These are phyloP conservation scores for Knipowitschia caucasica DNA, from an alignment of 2,797 vertebrate genomes.

Conservation along the genomic window DNA sequence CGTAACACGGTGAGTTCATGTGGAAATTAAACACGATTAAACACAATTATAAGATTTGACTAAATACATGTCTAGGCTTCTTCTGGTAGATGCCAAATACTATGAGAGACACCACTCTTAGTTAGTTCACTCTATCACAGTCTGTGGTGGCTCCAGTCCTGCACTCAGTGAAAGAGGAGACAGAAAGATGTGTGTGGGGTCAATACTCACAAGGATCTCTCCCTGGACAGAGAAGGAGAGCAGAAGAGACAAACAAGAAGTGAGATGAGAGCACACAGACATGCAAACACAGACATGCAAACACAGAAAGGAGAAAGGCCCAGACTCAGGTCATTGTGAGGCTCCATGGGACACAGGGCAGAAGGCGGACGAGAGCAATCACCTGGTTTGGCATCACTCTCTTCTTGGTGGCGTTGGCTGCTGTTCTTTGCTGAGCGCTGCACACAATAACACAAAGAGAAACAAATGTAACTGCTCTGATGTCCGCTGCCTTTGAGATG, in stretches of 20 bases:
- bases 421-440: constrained; percentile 89
- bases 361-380: constrained; percentile 21
- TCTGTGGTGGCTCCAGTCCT: too few species aligned
- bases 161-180: constrained; percentile 43
- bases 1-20: too few species aligned
- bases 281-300: constrained; percentile 31
- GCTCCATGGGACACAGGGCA: not conserved
- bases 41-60: too few species aligned
- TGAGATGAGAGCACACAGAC: constrained; percentile 10
- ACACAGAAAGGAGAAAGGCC: constrained; percentile 27
- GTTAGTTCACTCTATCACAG: too few species aligned
- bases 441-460: not conserved
- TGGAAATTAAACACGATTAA: too few species aligned
- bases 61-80: too few species aligned
- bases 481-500: too few species aligned
- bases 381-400: constrained; percentile 95
- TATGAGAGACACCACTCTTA: too few species aligned
- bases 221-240: constrained; percentile 56
- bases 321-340: constrained; percentile 20
- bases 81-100: too few species aligned
- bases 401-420: constrained; percentile 87
- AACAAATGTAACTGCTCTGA: not conserved
- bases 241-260: constrained; percentile 23
- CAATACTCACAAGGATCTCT: constrained; percentile 84
- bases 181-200: constrained; percentile 20